A percentile compares a stretch with the other conserved stretches of the same genome.
Conservation (phyloP, 2,888 invertebrate genomes). For the Liopterus haemorrhoidalis region DNA sequence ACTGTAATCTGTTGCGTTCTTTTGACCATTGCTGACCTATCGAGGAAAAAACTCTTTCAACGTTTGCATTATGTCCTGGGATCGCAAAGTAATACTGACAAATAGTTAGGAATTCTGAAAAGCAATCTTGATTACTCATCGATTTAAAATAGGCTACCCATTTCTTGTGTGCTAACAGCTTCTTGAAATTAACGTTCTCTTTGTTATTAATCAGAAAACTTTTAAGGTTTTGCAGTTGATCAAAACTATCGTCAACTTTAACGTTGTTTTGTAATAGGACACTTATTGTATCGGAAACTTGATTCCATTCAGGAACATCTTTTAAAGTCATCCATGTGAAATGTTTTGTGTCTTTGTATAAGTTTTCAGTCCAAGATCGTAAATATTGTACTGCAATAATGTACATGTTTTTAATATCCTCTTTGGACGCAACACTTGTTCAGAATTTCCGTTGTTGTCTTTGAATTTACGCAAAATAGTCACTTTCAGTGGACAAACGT, state of each 20-base stretch:
- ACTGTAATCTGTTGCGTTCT: slow-evolving; percentile 17
- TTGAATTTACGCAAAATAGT: slow-evolving; percentile 24
- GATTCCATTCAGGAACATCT: slow-evolving; percentile 22
- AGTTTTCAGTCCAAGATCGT: slow-evolving; percentile 22
- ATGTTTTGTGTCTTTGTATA: slow-evolving; percentile 21
- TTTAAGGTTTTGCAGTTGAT: slow-evolving; percentile 21
- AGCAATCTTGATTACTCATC: slow-evolving; percentile 14
- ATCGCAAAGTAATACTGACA: too few relatives aligned
- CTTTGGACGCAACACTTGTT: slow-evolving; percentile 22
- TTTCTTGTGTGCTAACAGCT: slow-evolving; percentile 20
- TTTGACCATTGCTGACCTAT: slow-evolving; percentile 17
- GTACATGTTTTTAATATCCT: slow-evolving; percentile 25
- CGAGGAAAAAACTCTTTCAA: slow-evolving; percentile 16
- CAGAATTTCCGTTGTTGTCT: slow-evolving; percentile 17
- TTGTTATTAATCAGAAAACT: slow-evolving; percentile 17
- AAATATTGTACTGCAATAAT: slow-evolving; percentile 25
- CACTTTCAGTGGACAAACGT: slow-evolving; percentile 22
- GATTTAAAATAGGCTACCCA: slow-evolving; percentile 22
- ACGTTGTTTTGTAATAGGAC: slow-evolving; percentile 22
- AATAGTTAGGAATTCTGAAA: slow-evolving; percentile 14
- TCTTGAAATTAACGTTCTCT: slow-evolving; percentile 17
- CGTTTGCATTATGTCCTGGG: slow-evolving; percentile 16
- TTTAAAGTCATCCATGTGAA: slow-evolving; percentile 24
- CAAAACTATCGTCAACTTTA: slow-evolving; percentile 24
- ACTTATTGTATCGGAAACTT: slow-evolving; percentile 22